Base-by-base conservation (phyloP, 2,797 vertebrate species). In the Dendrocincla fuliginosa region DNA sequence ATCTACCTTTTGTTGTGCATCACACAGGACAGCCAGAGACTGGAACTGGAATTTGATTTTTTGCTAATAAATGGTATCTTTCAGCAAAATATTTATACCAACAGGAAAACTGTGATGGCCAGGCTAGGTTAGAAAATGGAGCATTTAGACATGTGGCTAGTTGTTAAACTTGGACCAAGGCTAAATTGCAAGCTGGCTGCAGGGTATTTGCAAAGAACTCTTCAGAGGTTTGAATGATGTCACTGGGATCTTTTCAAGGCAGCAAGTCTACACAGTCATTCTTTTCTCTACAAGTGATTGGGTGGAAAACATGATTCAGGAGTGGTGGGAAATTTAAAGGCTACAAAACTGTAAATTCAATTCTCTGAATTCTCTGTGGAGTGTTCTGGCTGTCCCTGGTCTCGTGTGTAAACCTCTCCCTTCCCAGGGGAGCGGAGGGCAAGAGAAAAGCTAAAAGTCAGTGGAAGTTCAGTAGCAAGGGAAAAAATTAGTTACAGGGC, bases 121-220 rank as follows among this genome's bases (percentile, higher is more conserved):
- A 61, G 27, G 16, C 32, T 73, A 57, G 13, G 46, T n/a, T 69
- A 33, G 10, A 71, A 88, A 68, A 35, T 2, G 25, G 44, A 63
- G 4, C 1, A 14, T 35, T 74, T 64, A 6, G 30, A n/a, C 4
- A 27, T 1, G 2, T 49, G 32, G 1, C 2, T 53, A 52, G 24
- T 24, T 68, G 18, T 11, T 53, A 74, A 63, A 18, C 16, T 65
- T 83, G 23, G 5, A 69, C n/a, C 24, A 46, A 73, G 10, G 12
- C 13, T 73, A 41, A 60, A 49, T 30, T 65, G 24, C 15, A 68
- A 78, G 10, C 18, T 64, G 57, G 2, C 22, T 79, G 10, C 23
- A 42, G 22, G 12, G 3, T 6, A 71, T 68, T 84, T 85, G 5
- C 25, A 75, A 81, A 70, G 17, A 78, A n/a, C n/a, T 35, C 46